Evolutionary conservation across 1,140 invertebrate species (phyloP), one percentile per base, ranked within the genome.

Genomic region (Tetragnatha versicolor): DNA sequence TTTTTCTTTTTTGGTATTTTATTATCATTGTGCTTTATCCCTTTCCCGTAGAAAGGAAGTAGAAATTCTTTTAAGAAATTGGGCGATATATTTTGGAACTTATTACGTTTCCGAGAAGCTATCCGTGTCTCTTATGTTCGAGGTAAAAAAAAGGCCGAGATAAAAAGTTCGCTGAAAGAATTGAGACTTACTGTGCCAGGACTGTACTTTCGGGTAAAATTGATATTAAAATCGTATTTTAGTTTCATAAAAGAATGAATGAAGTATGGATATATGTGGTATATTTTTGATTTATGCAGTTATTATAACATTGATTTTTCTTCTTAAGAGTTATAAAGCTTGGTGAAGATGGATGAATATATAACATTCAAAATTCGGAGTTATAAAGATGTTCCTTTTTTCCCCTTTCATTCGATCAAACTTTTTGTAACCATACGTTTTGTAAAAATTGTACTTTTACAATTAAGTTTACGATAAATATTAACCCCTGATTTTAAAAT

Each of bases 61-160:
- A 31, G 45, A 53, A 69, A 69, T 53, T 53, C 66, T 37, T 55
- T n/a, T 53, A 53, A 53, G 45, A 69, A 69, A 69, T 69, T 69
- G 47, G 53, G 66, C 66, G 20, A 69, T 69, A 69, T 53, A 69
- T 69, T 69, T 69, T 69, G 35, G 42, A 53, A 69, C 66, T 69
- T 69, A 69, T 69, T 69, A 53, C 66, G 20, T 53, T 69, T 53
- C 66, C 2, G 31, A 12, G 29, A 33, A 37, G 66, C 39, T 53
- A 53, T n/a, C n/a, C 65, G 42, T 17, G n/a, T 29, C 45, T 25
- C 31, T 69, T 37, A 35, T 69, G 47, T n/a, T 53, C 22, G 33
- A 29, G 35, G 51, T 22, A 3, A n/a, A n/a, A n/a, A n/a, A n/a
- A n/a, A 27, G 3, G 29, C 27, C 20, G 37, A 39, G 29, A 9